Base-by-base conservation (phyloP, 1,140 invertebrate species). In the Sycophaga agraensis region DNA sequence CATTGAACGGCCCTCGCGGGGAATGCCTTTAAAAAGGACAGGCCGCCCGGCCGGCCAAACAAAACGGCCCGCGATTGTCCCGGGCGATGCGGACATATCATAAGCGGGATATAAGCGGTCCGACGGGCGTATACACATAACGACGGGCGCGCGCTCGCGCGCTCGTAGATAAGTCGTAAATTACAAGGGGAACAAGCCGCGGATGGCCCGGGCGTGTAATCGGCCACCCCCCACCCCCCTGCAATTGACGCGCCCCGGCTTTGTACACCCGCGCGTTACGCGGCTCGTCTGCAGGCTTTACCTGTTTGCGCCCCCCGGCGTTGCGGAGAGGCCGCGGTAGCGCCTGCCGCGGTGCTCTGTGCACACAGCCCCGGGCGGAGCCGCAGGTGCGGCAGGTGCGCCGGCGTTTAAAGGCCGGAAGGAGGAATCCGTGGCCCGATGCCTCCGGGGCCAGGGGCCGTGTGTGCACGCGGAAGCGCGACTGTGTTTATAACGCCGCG, bases 131-230 rank as follows among this genome's bases (percentile, higher is more conserved):
- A n/a, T n/a, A n/a, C n/a, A n/a, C n/a, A n/a, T n/a, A n/a, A n/a
- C 39, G 19, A 14, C 19, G n/a, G 19, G 8, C 28, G n/a, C 19
- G 31, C 9, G 48, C 31, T 59, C 31, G 37, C 39, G 26, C 17
- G 26, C 24, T 45, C 17, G 11, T 35, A 45, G 55, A 58, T 39
- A 49, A 48, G 55, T 49, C 55, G 55, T 58, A 58, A 48, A 58
- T 58, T 49, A 58, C 42, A 24, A 51, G 54, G 16, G 31, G 2
- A 24, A 26, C 31, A 7, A n/a, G n/a, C n/a, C n/a, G n/a, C 16
- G 14, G 22, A 4, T 3, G 4, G 22, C 19, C 4, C 21, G n/a
- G 31, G n/a, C n/a, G n/a, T n/a, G 28, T 39, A 58, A 58, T 58
- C 43, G 55, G 46, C 31, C 22, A 16, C 50, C 11, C n/a, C 4